A percentile compares a stretch with the other conserved stretches of the same genome.
These are phyloP conservation scores for Zootermopsis nevadensis DNA, from an alignment of 2,888 invertebrate genomes.

Conservation along the genomic window DNA sequence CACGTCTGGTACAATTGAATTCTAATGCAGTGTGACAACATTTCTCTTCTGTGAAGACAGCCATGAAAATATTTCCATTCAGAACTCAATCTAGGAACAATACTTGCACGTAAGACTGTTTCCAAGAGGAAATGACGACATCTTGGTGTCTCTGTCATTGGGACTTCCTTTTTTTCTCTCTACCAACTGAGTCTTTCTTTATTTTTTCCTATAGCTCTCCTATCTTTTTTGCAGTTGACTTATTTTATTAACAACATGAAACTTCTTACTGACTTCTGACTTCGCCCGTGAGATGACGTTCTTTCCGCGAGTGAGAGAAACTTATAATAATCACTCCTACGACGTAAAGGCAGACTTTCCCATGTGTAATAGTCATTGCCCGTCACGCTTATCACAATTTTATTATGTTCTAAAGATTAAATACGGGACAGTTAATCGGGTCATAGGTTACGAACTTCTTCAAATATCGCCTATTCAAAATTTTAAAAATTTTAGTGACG, in stretches of 20 bases:
- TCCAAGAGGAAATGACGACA: background rate
- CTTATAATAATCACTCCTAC: too few relatives aligned
- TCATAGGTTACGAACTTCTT: too few relatives aligned
- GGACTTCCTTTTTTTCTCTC: background rate
- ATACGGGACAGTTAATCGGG: too few relatives aligned
- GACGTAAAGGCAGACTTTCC: too few relatives aligned
- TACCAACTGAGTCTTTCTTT: background rate
- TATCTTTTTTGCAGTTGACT: background rate
- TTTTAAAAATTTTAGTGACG: too few relatives aligned
- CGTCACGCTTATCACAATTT: too few relatives aligned
- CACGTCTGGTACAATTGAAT: background rate
- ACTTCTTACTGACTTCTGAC: background rate
- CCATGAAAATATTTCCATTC: conserved; percentile 13
- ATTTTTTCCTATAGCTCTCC: background rate
- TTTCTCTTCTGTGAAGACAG: conserved; percentile 3
- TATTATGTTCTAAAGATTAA: too few relatives aligned
- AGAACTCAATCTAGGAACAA: background rate
- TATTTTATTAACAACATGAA: background rate
- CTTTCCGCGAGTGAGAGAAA: too few relatives aligned
- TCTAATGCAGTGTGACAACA: conserved; percentile 4
- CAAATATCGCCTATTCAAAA: too few relatives aligned
- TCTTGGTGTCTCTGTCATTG: background rate
- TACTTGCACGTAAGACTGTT: background rate
- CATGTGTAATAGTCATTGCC: too few relatives aligned
- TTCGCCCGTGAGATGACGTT: too few relatives aligned